A percentile compares a stretch with the other conserved stretches of the same genome.
These are phyloP conservation scores for Caenorhabditis parvicauda DNA, from an alignment of 2,888 invertebrate genomes.

Conservation along the genomic window DNA sequence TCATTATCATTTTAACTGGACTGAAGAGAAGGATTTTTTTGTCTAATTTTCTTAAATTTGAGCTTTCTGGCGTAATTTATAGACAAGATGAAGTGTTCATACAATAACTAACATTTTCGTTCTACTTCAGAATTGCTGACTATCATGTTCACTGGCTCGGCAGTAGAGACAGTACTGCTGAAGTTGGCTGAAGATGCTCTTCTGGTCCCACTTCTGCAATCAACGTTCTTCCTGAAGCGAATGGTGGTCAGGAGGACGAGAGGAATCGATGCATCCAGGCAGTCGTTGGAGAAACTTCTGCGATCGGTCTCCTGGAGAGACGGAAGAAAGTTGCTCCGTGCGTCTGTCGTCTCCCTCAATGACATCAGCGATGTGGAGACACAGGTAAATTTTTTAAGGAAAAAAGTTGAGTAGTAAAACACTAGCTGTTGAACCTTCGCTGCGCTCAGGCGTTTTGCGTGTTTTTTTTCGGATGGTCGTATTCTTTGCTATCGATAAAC, in stretches of 20 bases:
- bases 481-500: no score
- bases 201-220: constrained; percentile 33
- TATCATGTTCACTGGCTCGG: constrained; percentile 24
- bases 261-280: constrained; percentile 26
- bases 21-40: no score
- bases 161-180: constrained; percentile 31
- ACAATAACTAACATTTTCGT: no score
- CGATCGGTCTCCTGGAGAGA: constrained; percentile 23
- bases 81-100: no score
- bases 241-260: constrained; percentile 17
- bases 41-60: no score
- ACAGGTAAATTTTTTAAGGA: constrained; percentile 6
- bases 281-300: constrained; percentile 29
- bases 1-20: no score
- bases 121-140: constrained; percentile 18
- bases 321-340: constrained; percentile 20
- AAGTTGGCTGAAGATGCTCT: constrained; percentile 32
- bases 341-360: constrained; percentile 27
- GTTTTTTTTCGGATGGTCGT: no score
- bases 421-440: no score
- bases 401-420: neutral
- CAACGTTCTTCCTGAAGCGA: constrained; percentile 35
- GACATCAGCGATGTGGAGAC: constrained; percentile 14
- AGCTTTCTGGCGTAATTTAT: no score
- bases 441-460: no score